phyloP scores from a whole-genome alignment of 2,797 vertebrate species.

The Coendou prehensilis region DNA sequence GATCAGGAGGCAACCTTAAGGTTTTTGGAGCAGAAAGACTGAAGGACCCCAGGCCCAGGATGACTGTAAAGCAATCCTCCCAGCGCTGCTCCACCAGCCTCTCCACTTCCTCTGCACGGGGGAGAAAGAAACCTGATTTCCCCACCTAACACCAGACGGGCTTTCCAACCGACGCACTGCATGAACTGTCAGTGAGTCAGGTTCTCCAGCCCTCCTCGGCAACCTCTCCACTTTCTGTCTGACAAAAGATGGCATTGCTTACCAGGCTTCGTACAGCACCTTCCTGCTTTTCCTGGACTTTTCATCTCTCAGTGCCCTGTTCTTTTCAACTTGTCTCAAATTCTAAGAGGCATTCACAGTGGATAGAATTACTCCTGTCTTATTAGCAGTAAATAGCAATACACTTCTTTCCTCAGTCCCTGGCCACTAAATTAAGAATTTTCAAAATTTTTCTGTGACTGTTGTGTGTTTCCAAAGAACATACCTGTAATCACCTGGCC shows the following conservation, averaged over 20 bases:
- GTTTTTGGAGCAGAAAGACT: background rate
- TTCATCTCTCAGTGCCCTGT: background rate
- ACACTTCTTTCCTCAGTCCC: background rate
- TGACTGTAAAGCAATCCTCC: background rate
- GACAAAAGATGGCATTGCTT: background rate
- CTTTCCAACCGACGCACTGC: background rate
- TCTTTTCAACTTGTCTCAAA: slow-evolving; percentile 18
- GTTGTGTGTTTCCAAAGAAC: background rate
- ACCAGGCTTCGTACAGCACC: accelerated
- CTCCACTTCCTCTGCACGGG: background rate
- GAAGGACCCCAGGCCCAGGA: background rate
- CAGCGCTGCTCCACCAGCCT: background rate
- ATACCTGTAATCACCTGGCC: background rate
- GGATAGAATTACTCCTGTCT: background rate
- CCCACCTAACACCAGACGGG: background rate
- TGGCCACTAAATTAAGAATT: background rate
- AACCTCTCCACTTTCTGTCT: background rate
- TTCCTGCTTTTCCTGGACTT: background rate
- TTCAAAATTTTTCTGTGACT: background rate
- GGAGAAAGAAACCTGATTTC: background rate
- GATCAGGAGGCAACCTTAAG: background rate
- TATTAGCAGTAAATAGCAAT: background rate
- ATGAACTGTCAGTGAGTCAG: background rate
- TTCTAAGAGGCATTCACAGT: background rate
- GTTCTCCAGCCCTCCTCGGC: background rate